A percentile compares a stretch with the other conserved stretches of the same genome.
Evolutionary conservation across 1,140 invertebrate species (phyloP).

Genomic region (Acromyrmex echinatior): DNA sequence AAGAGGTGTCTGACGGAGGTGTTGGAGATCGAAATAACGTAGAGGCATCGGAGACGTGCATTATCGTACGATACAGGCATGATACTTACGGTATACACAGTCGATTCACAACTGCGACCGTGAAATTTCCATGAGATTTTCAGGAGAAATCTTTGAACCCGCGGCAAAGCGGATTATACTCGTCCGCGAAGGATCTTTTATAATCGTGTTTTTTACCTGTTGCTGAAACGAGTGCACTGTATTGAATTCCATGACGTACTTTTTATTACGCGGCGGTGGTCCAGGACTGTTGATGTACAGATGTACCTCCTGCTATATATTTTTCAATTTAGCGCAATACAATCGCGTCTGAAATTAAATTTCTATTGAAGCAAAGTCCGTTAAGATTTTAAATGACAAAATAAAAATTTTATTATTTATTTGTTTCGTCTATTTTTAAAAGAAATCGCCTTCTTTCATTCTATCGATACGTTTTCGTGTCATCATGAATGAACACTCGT

Average conservation of each 20-base stretch:
- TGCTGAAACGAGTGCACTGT: not conserved
- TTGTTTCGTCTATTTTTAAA: not conserved
- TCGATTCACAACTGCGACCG: conserved; percentile 35
- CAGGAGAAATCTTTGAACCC: not conserved
- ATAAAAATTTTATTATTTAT: not conserved
- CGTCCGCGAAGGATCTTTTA: not conserved
- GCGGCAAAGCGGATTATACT: conserved; percentile 42
- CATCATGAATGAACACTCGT: not conserved
- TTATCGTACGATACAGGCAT: not conserved
- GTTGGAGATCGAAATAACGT: conserved; percentile 60
- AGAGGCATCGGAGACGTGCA: not conserved
- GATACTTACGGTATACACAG: not conserved
- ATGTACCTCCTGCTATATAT: not conserved
- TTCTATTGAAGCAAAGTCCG: not conserved
- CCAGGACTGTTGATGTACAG: too few relatives aligned
- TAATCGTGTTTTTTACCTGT: conserved; percentile 38
- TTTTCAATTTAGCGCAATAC: not conserved
- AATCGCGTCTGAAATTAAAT: conserved; percentile 12
- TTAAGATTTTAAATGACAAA: not conserved
- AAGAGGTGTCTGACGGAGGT: conserved; percentile 62
- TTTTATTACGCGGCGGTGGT: not conserved
- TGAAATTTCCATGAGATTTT: conserved; percentile 42
- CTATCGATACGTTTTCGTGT: not conserved
- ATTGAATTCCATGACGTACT: conserved; percentile 14
- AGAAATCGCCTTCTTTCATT: not conserved